These are phyloP conservation scores for Chrysolina haemoptera DNA, from an alignment of 2,888 invertebrate species.

Conservation along the genomic window DNA sequence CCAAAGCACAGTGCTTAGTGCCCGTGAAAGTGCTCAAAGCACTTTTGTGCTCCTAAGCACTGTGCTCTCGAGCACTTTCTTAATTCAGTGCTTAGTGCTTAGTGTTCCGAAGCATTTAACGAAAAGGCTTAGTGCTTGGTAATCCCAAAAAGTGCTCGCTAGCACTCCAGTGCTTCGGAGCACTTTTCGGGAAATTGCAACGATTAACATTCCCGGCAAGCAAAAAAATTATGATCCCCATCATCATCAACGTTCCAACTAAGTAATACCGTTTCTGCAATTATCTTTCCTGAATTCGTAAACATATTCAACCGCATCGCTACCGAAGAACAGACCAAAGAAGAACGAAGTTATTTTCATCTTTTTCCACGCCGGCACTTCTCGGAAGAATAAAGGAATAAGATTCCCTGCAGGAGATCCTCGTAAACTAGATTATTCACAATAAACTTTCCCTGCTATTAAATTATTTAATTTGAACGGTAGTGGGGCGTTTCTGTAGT, in stretches of 20 bases:
- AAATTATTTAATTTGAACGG: slow-evolving; percentile 72
- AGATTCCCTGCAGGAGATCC: slow-evolving; percentile 48
- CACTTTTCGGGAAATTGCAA: too few relatives aligned
- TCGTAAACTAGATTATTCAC: slow-evolving; percentile 71
- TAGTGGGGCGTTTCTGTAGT: slow-evolving; percentile 64
- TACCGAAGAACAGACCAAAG: not conserved
- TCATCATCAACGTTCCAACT: not conserved
- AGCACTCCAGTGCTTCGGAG: too few relatives aligned
- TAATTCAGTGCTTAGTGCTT: too few relatives aligned
- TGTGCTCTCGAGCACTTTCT: too few relatives aligned
- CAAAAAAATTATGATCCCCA: not conserved
- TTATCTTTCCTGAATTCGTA: not conserved
- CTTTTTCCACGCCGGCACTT: slow-evolving; percentile 17
- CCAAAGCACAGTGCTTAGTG: too few relatives aligned
- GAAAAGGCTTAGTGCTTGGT: too few relatives aligned
- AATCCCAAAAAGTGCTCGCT: too few relatives aligned
- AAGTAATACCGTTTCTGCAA: not conserved
- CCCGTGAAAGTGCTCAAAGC: too few relatives aligned
- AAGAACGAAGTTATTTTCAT: slow-evolving; percentile 10
- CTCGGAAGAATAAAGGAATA: slow-evolving; percentile 16
- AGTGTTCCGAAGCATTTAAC: too few relatives aligned
- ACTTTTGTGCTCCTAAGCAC: too few relatives aligned
- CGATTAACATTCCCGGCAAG: not conserved
- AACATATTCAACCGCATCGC: not conserved
- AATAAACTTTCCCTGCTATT: slow-evolving; percentile 72